Conservation (phyloP, 1,140 invertebrate species). For the Drosophila bocqueti region DNA sequence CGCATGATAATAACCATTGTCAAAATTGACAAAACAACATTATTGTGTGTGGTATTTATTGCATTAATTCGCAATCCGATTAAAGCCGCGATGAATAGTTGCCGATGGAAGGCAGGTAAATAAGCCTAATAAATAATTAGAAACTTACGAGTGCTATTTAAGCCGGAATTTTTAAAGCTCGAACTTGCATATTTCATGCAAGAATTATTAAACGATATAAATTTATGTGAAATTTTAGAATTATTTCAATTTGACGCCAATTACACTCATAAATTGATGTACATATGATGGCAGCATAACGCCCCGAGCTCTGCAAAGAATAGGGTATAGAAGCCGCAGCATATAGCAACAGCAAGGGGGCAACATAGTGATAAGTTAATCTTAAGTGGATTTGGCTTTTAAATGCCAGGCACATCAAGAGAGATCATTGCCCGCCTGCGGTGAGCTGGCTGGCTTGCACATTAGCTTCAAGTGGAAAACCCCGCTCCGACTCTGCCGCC, state of each 20-base stretch:
- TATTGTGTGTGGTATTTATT: background rate
- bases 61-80: background rate
- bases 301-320: background rate
- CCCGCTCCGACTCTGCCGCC: constrained; percentile 10
- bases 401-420: constrained; percentile 39
- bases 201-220: background rate
- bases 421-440: constrained; percentile 29
- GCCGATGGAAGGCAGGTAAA: background rate
- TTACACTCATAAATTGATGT: background rate
- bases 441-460: constrained; percentile 21
- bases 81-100: background rate
- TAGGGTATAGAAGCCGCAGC: constrained; percentile 2
- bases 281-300: background rate
- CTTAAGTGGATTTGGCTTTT: constrained; percentile 78
- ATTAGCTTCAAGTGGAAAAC: constrained; percentile 39
- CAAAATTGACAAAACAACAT: background rate
- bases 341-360: constrained; percentile 7
- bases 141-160: background rate
- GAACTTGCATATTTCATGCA: background rate
- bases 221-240: no score
- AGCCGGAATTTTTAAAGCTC: background rate
- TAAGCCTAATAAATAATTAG: background rate
- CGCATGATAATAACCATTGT: background rate
- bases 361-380: constrained; percentile 66
- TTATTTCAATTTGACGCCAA: background rate